Conservation (phyloP, 2,113 vertebrate genomes). For the Channa maculata region DNA sequence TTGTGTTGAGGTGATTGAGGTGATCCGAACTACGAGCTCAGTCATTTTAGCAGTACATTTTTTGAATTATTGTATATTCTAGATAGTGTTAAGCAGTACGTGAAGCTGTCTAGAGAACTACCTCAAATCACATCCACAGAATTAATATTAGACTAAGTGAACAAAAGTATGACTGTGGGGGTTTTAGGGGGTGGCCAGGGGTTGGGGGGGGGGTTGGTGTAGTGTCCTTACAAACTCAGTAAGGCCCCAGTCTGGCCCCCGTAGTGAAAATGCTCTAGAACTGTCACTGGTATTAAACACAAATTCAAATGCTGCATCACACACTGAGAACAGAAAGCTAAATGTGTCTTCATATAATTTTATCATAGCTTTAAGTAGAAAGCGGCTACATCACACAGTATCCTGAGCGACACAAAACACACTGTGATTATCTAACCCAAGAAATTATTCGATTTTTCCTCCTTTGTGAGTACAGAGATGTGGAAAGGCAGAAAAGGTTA, state of each 20-base stretch:
- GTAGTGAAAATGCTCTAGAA: too few relatives aligned
- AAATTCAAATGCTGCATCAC: neutral
- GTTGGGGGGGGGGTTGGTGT: too few relatives aligned
- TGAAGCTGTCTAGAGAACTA: slow-evolving; percentile 44
- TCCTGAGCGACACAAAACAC: slow-evolving; percentile 47
- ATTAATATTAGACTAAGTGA: slow-evolving; percentile 2
- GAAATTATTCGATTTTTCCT: slow-evolving; percentile 20
- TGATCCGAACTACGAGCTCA: slow-evolving; percentile 55
- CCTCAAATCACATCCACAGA: slow-evolving; percentile 16
- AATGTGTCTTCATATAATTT: slow-evolving; percentile 31
- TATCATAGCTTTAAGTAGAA: slow-evolving; percentile 33
- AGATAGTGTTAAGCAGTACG: slow-evolving; percentile 15
- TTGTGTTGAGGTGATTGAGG: slow-evolving; percentile 46
- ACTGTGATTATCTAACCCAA: slow-evolving; percentile 21
- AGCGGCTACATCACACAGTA: slow-evolving; percentile 55
- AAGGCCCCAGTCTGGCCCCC: too few relatives aligned
- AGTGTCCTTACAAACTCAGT: too few relatives aligned
- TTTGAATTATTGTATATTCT: slow-evolving; percentile 28
- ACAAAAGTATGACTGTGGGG: neutral
- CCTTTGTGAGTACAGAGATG: slow-evolving; percentile 18
- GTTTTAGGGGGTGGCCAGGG: too few relatives aligned
- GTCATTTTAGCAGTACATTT: slow-evolving; percentile 39
- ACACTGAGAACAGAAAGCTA: slow-evolving; percentile 16
- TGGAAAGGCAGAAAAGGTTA: slow-evolving; percentile 13
- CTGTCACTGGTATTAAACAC: neutral